These are phyloP conservation scores for Macroramphosus scolopax DNA, from an alignment of 2,797 vertebrate species.

Conservation along the genomic window DNA sequence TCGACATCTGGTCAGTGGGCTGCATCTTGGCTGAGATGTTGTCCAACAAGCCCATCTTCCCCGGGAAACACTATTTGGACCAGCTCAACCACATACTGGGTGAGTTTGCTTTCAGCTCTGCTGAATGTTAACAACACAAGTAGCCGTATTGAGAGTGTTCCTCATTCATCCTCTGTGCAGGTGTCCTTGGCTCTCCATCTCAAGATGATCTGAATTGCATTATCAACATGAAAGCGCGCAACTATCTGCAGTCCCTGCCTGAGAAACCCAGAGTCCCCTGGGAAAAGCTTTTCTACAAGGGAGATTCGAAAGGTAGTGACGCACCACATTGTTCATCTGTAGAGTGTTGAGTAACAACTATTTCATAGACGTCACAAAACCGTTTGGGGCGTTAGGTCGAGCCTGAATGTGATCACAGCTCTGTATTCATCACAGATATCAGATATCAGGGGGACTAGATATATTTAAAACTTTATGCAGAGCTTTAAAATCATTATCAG, in stretches of 20 bases:
- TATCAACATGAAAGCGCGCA: constrained; percentile 89
- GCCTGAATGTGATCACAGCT: too few relatives aligned
- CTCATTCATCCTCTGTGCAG: constrained; percentile 55
- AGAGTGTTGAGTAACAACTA: too few relatives aligned
- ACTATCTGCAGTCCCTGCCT: constrained; percentile 88
- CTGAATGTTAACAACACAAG: background rate
- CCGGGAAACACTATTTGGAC: constrained; percentile 91
- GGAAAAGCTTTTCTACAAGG: constrained; percentile 81
- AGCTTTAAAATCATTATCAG: too few relatives aligned
- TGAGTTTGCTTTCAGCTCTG: constrained; percentile 49
- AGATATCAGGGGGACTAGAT: too few relatives aligned
- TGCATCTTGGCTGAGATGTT: constrained; percentile 95
- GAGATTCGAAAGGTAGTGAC: constrained; percentile 86
- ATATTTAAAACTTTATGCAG: too few relatives aligned
- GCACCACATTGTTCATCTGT: too few relatives aligned
- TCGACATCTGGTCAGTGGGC: constrained; percentile 95
- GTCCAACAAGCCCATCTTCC: constrained; percentile 89
- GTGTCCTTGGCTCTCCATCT: constrained; percentile 87
- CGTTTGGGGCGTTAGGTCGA: too few relatives aligned
- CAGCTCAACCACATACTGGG: constrained; percentile 92
- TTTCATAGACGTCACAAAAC: too few relatives aligned
- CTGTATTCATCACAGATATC: too few relatives aligned
- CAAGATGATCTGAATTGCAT: constrained; percentile 88
- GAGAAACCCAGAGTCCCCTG: constrained; percentile 84
- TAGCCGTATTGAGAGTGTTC: background rate